These are phyloP conservation scores for Pogona vitticeps DNA, from an alignment of 2,113 vertebrate genomes.

Conservation along the genomic window DNA sequence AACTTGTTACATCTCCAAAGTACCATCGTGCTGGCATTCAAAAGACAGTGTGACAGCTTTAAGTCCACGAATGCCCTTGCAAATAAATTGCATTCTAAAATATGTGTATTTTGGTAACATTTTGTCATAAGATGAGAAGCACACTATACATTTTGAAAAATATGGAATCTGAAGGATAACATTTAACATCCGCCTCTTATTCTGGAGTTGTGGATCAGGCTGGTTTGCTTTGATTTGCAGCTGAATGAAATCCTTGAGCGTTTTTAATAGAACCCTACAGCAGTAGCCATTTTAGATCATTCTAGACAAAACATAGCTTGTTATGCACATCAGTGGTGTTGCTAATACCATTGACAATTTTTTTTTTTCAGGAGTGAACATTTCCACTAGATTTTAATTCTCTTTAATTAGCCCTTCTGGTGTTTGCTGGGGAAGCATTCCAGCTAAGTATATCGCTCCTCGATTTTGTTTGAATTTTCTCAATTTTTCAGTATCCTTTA, in stretches of 20 bases:
- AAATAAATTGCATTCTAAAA: too few relatives aligned
- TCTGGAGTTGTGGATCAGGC: neutral
- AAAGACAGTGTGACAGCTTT: neutral
- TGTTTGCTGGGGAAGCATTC: neutral
- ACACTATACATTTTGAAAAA: too few relatives aligned
- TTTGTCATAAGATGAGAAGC: too few relatives aligned
- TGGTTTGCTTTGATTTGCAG: neutral
- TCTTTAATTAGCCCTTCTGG: neutral
- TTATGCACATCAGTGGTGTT: neutral
- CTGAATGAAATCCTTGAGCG: neutral
- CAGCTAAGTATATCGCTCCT: neutral
- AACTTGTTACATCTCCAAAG: too few relatives aligned
- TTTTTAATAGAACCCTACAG: neutral
- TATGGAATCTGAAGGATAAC: too few relatives aligned
- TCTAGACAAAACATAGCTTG: neutral
- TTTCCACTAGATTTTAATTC: neutral
- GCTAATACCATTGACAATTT: neutral
- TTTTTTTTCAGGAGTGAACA: neutral
- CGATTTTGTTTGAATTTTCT: conserved; percentile 1
- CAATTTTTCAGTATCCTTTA: neutral
- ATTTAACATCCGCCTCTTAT: neutral
- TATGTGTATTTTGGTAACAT: too few relatives aligned
- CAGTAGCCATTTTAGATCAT: neutral
- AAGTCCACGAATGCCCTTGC: too few relatives aligned
- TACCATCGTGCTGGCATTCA: too few relatives aligned